These are phyloP conservation scores for Orientallactaga sibirica DNA, from an alignment of 2,797 vertebrate species.

Conservation along the genomic window DNA sequence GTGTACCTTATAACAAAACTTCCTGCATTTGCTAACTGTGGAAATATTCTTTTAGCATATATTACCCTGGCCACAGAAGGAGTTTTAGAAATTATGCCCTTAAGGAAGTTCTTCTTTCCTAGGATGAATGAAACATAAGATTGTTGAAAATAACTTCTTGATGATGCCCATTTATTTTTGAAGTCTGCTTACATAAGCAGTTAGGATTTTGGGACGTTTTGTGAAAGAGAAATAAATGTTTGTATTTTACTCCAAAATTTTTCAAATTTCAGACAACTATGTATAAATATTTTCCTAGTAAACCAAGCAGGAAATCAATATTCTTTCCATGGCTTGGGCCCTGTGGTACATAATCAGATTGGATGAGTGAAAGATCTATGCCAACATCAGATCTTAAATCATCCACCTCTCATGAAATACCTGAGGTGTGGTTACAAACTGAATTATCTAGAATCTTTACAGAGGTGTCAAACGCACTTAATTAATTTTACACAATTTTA, in stretches of 20 bases:
- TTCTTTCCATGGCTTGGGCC: background rate
- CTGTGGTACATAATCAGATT: conserved; percentile 38
- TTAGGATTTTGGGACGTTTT: background rate
- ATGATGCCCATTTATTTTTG: conserved; percentile 60
- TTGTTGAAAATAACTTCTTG: conserved; percentile 60
- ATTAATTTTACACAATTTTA: conserved; percentile 75
- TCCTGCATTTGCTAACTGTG: background rate
- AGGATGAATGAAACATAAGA: conserved; percentile 58
- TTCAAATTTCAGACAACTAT: conserved; percentile 9
- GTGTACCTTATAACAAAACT: background rate
- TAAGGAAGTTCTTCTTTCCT: conserved; percentile 50
- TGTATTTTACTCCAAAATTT: conserved; percentile 35
- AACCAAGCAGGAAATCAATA: conserved; percentile 60
- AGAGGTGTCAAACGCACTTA: conserved; percentile 59
- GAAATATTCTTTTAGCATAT: conserved; percentile 18
- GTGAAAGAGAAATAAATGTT: conserved; percentile 59
- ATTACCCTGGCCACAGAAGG: conserved; percentile 42
- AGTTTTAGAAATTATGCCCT: background rate
- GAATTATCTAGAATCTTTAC: conserved; percentile 70
- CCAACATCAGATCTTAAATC: conserved; percentile 35
- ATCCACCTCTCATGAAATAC: conserved; percentile 40
- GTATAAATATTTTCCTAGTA: conserved; percentile 45
- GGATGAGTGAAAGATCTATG: conserved; percentile 66
- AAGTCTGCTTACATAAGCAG: conserved; percentile 23
- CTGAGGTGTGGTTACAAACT: conserved; percentile 68